Percentiles rank a stretch among this genome's conserved stretches.
These are phyloP conservation scores for Tetraneura akinire DNA, from an alignment of 1,140 invertebrate genomes.

Conservation along the genomic window DNA sequence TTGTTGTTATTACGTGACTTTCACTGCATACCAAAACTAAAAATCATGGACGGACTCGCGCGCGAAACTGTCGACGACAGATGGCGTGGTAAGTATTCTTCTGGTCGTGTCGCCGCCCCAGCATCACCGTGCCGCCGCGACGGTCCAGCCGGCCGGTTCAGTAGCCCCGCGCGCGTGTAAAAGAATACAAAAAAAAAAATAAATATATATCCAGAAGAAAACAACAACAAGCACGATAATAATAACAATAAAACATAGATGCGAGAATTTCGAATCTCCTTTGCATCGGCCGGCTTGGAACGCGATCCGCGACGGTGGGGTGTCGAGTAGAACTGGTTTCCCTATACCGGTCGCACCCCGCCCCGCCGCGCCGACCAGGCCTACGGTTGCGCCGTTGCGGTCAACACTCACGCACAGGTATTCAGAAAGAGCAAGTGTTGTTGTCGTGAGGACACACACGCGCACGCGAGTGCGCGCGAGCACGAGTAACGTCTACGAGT, in stretches of 20 bases:
- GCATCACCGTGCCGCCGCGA: constrained; percentile 1
- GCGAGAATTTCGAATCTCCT: too few species aligned
- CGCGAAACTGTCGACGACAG: neutral
- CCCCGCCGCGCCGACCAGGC: neutral
- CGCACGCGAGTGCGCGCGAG: too few species aligned
- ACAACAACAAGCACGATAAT: constrained; percentile 19
- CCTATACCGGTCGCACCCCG: neutral
- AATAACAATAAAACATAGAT: too few species aligned
- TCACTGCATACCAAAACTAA: too few species aligned
- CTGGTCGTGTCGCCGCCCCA: neutral
- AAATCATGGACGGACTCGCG: too few species aligned
- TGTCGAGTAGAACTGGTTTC: constrained; percentile 34
- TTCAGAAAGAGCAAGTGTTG: constrained; percentile 47
- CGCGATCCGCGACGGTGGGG: neutral
- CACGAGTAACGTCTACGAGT: neutral
- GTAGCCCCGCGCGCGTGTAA: neutral
- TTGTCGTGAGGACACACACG: neutral
- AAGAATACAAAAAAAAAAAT: neutral
- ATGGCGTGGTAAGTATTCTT: constrained; percentile 20
- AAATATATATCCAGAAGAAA: constrained; percentile 1
- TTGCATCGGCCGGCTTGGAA: too few species aligned
- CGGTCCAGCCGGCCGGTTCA: constrained; percentile 1
- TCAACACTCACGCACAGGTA: constrained; percentile 40
- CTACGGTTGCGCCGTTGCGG: neutral
- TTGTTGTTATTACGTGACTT: too few species aligned